phyloP scores from a whole-genome alignment of 2,888 invertebrate genomes.

The Drosophila emarginata region DNA sequence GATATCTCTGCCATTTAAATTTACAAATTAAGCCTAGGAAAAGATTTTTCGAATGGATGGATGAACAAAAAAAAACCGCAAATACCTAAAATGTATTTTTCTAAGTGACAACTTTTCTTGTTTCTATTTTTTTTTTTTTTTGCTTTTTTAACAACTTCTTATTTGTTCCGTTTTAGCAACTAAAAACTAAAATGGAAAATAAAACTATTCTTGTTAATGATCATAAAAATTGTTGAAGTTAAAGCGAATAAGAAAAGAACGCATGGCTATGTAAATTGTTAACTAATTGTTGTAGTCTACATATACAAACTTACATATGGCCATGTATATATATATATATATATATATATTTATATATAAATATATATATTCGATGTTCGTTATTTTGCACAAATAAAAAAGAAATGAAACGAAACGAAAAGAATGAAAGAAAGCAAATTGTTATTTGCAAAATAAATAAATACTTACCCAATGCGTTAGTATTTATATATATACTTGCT shows the following conservation, averaged over 20 bases:
- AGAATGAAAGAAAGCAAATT: slow-evolving; percentile 41
- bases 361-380: neutral
- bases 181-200: slow-evolving; percentile 1
- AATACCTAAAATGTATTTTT: slow-evolving; percentile 37
- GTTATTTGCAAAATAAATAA: slow-evolving; percentile 54
- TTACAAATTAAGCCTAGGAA: slow-evolving; percentile 34
- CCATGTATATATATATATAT: neutral
- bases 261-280: slow-evolving; percentile 7
- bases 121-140: slow-evolving; percentile 22
- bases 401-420: slow-evolving; percentile 2
- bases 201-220: slow-evolving; percentile 1
- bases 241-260: neutral
- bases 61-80: neutral
- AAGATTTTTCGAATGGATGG: slow-evolving; percentile 12
- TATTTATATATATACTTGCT: neutral
- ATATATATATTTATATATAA: neutral
- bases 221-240: neutral
- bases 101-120: slow-evolving; percentile 34
- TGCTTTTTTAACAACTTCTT: slow-evolving; percentile 4
- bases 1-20: slow-evolving; percentile 50
- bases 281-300: slow-evolving; percentile 10
- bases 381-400: neutral
- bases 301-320: neutral
- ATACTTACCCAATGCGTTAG: neutral
- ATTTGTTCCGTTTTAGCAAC: neutral